Conservation (phyloP, 2,888 invertebrate species). For the Acholoe squamosa region DNA sequence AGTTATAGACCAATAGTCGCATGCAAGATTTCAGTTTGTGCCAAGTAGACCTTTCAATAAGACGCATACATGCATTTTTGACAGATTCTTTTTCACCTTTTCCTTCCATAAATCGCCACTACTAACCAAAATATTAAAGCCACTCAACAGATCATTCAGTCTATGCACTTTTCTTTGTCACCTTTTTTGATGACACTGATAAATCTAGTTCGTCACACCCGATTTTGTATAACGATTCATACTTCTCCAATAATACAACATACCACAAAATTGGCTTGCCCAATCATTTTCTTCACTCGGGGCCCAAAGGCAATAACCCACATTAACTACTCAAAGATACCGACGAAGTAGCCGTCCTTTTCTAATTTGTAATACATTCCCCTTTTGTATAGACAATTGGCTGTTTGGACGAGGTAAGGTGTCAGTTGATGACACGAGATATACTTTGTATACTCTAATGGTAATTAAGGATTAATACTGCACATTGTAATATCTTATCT, state of each 20-base stretch:
- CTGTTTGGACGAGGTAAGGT: constrained; percentile 56
- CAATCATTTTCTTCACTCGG: no score
- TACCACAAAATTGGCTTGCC: no score
- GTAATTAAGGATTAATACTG: neutral
- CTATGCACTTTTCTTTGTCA: no score
- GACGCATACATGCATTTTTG: constrained; percentile 19
- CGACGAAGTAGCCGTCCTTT: neutral
- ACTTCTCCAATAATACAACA: neutral
- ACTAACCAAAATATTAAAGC: neutral
- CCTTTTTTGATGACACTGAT: no score
- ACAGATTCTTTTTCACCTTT: neutral
- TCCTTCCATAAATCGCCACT: neutral
- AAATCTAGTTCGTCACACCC: no score
- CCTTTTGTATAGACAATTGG: constrained; percentile 48
- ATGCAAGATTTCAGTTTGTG: neutral
- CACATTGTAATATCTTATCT: constrained; percentile 18
- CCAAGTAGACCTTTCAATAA: neutral
- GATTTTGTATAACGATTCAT: no score
- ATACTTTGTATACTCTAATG: neutral
- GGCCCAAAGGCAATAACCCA: no score
- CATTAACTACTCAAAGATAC: no score
- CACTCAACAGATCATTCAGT: no score
- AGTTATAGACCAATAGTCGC: neutral
- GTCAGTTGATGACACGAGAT: neutral
- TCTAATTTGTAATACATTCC: constrained; percentile 1